These are phyloP conservation scores for Phoebastria nigripes DNA, from an alignment of 2,797 vertebrate genomes.

Conservation along the genomic window DNA sequence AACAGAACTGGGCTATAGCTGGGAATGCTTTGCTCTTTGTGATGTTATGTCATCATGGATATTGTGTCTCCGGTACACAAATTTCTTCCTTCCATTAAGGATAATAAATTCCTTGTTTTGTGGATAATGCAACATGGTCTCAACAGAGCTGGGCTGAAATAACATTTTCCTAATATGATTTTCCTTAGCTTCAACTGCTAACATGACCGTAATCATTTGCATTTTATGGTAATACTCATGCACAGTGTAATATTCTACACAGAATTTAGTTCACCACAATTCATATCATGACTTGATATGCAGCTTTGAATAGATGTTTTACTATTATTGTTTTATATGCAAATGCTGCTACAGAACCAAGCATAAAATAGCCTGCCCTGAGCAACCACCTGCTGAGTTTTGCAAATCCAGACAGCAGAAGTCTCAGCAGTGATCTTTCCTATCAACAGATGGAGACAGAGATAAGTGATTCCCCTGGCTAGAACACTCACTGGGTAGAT, in stretches of 20 bases:
- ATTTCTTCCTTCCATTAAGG: background rate
- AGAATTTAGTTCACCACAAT: background rate
- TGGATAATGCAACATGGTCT: background rate
- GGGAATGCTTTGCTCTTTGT: background rate
- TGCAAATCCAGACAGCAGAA: background rate
- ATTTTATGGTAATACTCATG: background rate
- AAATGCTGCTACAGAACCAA: background rate
- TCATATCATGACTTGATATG: background rate
- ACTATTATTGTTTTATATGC: background rate
- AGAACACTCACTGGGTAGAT: background rate
- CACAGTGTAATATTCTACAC: background rate
- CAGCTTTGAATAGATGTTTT: background rate
- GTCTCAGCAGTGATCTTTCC: background rate
- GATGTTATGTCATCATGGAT: rapidly evolving
- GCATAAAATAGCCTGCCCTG: background rate
- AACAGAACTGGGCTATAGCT: background rate
- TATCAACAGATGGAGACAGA: background rate
- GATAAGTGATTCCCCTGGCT: background rate
- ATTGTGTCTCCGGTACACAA: background rate
- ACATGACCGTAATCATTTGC: background rate
- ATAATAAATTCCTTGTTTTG: background rate
- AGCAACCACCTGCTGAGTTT: background rate
- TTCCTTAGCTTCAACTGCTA: background rate
- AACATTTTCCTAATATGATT: background rate
- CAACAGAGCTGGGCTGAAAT: background rate